Evolutionary conservation across 2,888 invertebrate genomes (phyloP), one percentile per base, ranked within the genome.

Genomic region (Masnerella sp.): DNA sequence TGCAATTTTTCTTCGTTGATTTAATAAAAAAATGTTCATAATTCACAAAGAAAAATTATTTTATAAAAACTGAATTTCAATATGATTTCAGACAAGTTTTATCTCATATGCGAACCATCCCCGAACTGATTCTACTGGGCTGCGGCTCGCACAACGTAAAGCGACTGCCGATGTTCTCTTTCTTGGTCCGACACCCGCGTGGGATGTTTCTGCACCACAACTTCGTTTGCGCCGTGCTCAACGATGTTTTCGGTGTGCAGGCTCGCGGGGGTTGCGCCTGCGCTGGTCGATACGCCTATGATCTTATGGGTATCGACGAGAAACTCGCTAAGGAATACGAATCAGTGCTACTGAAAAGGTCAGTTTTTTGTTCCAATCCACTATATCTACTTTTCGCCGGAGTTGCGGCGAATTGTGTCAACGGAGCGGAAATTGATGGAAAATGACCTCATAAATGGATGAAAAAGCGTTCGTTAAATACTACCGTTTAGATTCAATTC

Each of bases 161-260:
- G 79, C 89, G 93, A 40, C 89, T 96, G 18, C 94, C 96, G 1
- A 92, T 96, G 62, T 94, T 96, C 86, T 96, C 96, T 3, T 92
- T 97, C 82, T 91, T 96, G 89, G 93, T 97, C 51, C 91, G 93
- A 77, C 95, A 96, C 85, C 92, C 93, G 0, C 89, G 93, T 32
- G 94, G 95, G 25, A 92, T 93, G 9, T 96, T 94, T 85, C 91
- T 96, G 1, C 97, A 97, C 86, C 95, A 96, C 87, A 96, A 96
- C 88, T 94, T 90, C 88, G 92, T 97, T 7, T 93, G 94, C 78
- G 93, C 95, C 7, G 91, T 97, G 14, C 90, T 97, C 40, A 97
- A 96, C 83, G 96, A 97, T 83, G 92, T 97, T 18, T 97, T 96
- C 85, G 97, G 97, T 0, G 95, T 97, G 58, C 96, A 96, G 88